Base-by-base conservation (phyloP, 2,113 vertebrate genomes). In the Atrichornis clamosus region DNA sequence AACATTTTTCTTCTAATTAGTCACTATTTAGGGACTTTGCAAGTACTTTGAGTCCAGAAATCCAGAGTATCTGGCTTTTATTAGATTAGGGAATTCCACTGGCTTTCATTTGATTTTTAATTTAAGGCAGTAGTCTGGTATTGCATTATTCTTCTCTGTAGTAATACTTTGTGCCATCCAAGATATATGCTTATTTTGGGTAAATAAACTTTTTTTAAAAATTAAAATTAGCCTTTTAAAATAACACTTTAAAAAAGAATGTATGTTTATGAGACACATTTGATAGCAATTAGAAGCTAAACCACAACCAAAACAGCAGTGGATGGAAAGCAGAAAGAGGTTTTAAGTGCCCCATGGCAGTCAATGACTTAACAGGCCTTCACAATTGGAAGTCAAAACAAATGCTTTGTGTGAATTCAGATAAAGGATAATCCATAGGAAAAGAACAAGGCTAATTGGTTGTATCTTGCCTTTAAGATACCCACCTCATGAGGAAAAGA, bases 61-160 rank as follows among this genome's bases (percentile, higher is more conserved):
- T 78, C 69, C 76, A 62, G 87, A 89, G 52, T 93, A 97, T 95
- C 72, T 96, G 86, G 55, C 65, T 79, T 95, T 97, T 94, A 95
- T 96, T 97, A 97, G 69, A 76, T 64, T 58, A 63, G 62, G 70
- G 60, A 85, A 87, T 85, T 92, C 69, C 64, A 90, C 53, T 89
- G 88, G 79, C 46, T 92, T 81, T 81, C 55, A 97, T 96, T 96
- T 95, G 27, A 76, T 91, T 95, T 93, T 93, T 59, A 89, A 93
- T 93, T 92, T 94, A 93, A 94, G 69, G 53, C 75, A 93, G 22
- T 74, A 96, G 96, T 95, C 84, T 56, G 85, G 55, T 65, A 89
- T 55, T 80, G 73, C 32, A 73, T 85, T 73, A 76, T 65, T 62
- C 28, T 67, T 52, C 28, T 56, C 27, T 32, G 60, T 39, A 72